Evolutionary conservation across 2,888 invertebrate genomes (phyloP), one percentile per base, ranked within the genome.

Genomic region (Apodemia duryi): DNA sequence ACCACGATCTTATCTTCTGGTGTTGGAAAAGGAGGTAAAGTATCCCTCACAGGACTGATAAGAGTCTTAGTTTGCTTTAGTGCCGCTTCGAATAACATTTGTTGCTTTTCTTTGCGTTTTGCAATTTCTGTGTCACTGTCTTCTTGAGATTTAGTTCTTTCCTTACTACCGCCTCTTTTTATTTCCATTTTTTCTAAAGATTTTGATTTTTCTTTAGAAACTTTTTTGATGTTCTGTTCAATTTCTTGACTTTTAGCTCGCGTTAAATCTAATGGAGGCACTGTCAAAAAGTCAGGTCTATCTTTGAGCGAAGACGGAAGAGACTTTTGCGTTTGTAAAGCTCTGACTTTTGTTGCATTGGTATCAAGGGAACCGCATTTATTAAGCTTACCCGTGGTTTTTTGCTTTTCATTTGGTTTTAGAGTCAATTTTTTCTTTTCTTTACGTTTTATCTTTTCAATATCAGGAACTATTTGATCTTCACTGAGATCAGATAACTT

Each of bases 1-100:
- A 95, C 95, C 7, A 95, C 78, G 41, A 95, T 95, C 80, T 95
- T 95, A 78, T 95, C 95, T 81, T 95, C 95, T 0, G 95, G 95
- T 57, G 94, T 93, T 11, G 95, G 95, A 77, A 95, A 95, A 2
- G 94, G 93, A 0, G 95, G 95, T 74, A 95, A 75, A 1, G 94
- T 93, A 77, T 95, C 95, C 78, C 95, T 95, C 0, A 95, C 95
- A 0, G 95, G 95, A 80, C 95, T 95, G 46, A 95, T 93, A 71
- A 95, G 87, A 0, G 95, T 95, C 74, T 95, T 95, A 0, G 95
- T 95, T 83, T 95, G 95, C 78, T 95, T 95, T 77, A 95, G 93
- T 2, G 95, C 95, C 4, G 94, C 95, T 85, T 95, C 95, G 73
- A 95, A 95, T 1, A 95, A 82, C 92, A 95, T 94, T 78, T 95